Evolutionary conservation across 2,113 vertebrate genomes (phyloP).

Genomic region (Eira barbara): DNA sequence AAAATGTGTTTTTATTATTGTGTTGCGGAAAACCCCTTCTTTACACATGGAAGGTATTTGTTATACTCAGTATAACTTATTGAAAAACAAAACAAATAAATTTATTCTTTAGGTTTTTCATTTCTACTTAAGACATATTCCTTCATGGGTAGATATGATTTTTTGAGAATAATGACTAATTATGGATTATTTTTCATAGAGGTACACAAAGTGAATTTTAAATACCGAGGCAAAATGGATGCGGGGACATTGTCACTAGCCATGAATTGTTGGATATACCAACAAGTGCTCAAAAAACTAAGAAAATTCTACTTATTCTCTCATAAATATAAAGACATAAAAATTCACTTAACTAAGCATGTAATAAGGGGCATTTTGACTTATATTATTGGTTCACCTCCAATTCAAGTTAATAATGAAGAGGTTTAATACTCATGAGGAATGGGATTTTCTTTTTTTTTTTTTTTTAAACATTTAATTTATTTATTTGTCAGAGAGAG

Average conservation of each 20-base stretch:
- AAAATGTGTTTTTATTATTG: conserved; percentile 69
- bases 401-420: conserved; percentile 16
- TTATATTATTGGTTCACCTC: neutral
- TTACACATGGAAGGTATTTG: conserved; percentile 63
- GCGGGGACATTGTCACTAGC: neutral
- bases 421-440: conserved; percentile 6
- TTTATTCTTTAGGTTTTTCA: neutral
- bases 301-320: neutral
- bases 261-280: neutral
- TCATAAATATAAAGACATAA: neutral
- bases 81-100: conserved; percentile 32
- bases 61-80: neutral
- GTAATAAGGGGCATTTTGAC: neutral
- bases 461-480: too few relatives aligned
- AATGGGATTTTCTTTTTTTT: neutral
- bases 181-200: neutral
- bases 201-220: neutral
- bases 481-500: too few relatives aligned
- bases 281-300: neutral
- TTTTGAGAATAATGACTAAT: neutral
- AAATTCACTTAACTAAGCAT: neutral
- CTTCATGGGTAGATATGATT: neutral
- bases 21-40: conserved; percentile 51
- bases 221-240: neutral
- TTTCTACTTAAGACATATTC: neutral